Evolutionary conservation across 2,797 vertebrate species (phyloP).

Genomic region (Amazona ochrocephala): DNA sequence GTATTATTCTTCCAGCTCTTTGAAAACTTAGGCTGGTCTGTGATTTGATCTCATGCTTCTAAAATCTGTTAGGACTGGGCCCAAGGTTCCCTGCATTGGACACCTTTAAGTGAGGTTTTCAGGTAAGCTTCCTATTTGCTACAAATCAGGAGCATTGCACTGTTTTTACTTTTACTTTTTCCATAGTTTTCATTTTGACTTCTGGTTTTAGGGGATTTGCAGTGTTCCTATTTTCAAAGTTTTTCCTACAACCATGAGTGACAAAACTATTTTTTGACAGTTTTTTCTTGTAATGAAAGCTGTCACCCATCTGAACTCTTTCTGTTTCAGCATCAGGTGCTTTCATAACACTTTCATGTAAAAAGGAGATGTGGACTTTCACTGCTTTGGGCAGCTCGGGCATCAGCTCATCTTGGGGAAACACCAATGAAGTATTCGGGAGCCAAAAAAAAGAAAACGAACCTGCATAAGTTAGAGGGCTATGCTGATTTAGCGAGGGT

Average conservation of each 20-base stretch:
- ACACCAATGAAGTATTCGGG: neutral
- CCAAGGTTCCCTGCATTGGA: neutral
- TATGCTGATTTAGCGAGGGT: neutral
- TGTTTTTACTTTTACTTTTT: neutral
- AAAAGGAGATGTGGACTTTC: neutral
- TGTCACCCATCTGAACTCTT: neutral
- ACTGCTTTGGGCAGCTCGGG: neutral
- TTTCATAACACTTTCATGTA: neutral
- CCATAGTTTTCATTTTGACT: neutral
- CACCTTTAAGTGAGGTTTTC: neutral
- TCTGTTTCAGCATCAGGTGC: neutral
- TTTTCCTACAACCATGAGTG: neutral
- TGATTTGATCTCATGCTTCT: neutral
- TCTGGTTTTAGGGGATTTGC: neutral
- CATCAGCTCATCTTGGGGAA: neutral
- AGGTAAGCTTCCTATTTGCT: neutral
- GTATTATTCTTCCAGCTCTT: neutral
- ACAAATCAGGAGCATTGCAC: neutral
- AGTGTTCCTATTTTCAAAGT: neutral
- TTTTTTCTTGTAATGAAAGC: conserved; percentile 8
- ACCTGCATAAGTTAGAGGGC: neutral
- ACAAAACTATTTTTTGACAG: neutral
- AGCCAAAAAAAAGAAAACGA: neutral
- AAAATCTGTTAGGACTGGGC: neutral
- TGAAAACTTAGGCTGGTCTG: neutral